A percentile compares a stretch with the other conserved stretches of the same genome.
These are phyloP conservation scores for Sebastes cheni DNA, from an alignment of 2,797 vertebrate species.

Conservation along the genomic window DNA sequence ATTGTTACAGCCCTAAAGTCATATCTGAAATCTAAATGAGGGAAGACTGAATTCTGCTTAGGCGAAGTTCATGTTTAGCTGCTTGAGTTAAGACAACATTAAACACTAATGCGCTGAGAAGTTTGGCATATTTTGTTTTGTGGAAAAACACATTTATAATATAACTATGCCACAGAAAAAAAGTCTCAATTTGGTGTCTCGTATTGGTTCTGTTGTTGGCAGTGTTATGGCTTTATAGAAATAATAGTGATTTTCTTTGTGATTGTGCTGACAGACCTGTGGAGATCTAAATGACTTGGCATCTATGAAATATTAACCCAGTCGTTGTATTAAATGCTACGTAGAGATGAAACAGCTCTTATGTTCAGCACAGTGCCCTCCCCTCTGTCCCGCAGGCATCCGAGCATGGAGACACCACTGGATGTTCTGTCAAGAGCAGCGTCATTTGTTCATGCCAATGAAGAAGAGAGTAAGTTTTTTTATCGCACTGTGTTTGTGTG, in stretches of 20 bases:
- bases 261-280: background rate
- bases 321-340: background rate
- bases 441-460: slow-evolving; percentile 94
- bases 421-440: slow-evolving; percentile 98
- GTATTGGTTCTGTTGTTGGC: background rate
- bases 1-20: background rate
- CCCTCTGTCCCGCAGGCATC: slow-evolving; percentile 74
- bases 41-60: background rate
- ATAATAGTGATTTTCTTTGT: background rate
- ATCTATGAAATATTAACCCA: background rate
- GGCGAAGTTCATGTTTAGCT: background rate
- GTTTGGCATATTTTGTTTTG: background rate
- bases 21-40: background rate
- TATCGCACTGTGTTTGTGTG: background rate
- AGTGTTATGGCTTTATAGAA: background rate
- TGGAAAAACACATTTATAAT: background rate
- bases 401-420: slow-evolving; percentile 97
- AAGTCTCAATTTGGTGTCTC: background rate
- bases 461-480: slow-evolving; percentile 96
- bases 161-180: background rate
- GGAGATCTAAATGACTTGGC: background rate
- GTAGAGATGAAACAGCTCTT: background rate
- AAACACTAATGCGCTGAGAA: background rate
- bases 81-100: background rate
- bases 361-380: slow-evolving; percentile 17